phyloP scores from a whole-genome alignment of 1,140 invertebrate genomes.

The Drosophila lini region DNA sequence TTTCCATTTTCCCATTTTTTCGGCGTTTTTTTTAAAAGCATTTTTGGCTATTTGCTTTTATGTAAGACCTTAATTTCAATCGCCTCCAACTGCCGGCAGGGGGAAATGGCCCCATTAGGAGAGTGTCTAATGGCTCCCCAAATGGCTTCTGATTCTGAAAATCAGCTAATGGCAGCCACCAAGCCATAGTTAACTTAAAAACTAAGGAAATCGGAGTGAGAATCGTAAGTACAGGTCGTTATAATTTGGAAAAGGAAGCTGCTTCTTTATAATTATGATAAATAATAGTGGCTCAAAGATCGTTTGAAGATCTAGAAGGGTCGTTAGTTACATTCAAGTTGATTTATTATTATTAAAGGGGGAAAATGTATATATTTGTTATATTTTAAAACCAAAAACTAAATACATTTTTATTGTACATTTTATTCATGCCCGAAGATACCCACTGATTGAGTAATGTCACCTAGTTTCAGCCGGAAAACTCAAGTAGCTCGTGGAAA shows the following conservation, averaged over 20 bases:
- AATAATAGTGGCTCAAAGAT: background rate
- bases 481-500: slow-evolving; percentile 4
- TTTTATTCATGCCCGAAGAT: background rate
- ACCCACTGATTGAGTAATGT: background rate
- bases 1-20: slow-evolving; percentile 13
- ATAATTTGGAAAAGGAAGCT: background rate
- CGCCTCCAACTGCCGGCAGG: background rate
- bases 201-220: background rate
- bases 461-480: background rate
- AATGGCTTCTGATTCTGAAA: slow-evolving; percentile 26
- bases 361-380: too few relatives aligned
- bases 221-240: background rate
- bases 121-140: slow-evolving; percentile 4
- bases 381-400: background rate
- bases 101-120: slow-evolving; percentile 17
- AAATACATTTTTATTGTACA: background rate
- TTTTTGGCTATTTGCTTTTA: slow-evolving; percentile 16
- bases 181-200: background rate
- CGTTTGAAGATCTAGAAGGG: background rate
- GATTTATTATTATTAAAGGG: background rate
- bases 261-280: background rate
- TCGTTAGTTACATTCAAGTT: background rate
- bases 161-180: background rate
- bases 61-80: slow-evolving; percentile 34
- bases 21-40: background rate